Base-by-base conservation (phyloP, 1,140 invertebrate species). In the Planococcus citri region DNA sequence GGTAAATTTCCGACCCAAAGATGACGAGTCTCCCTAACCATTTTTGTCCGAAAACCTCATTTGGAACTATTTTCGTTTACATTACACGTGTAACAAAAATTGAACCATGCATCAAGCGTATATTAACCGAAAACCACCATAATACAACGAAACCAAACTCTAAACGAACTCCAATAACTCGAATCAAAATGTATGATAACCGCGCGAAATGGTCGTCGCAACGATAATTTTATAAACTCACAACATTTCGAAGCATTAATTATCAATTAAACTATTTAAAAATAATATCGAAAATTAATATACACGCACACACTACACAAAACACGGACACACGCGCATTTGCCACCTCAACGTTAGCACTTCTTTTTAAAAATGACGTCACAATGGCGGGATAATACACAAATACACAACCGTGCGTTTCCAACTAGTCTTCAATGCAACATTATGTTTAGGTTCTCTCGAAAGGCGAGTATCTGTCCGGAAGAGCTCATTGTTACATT, bases 11-110 rank as follows among this genome's bases (percentile, higher is more conserved):
- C 94, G 88, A 98, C 93, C 92, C 94, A 95, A 85, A 97, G 89
- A 86, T 98, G 94, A 87, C 94, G 92, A 87, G 94, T 97, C 91
- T 97, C 94, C 91, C 95, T 95, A 90, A 97, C 95, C 95, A 97
- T 97, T 88, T 90, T 94, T 89, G 83, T 83, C 82, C 82, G 81
- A 82, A 84, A 82, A 84, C 83, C 83, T 84, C 84, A 86, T 86
- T 73, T 73, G 73, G 73, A 73, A 74, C 71, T 71, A 72, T 73
- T 67, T 71, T 71, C 70, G 69, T 73, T 72, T 69, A 71, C 70
- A 70, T 71, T 64, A 72, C 74, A 72, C 72, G 68, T 74, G 75
- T 73, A 72, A 71, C 68, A 73, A 70, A 64, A 64, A 64, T 25
- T 9, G 22, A 64, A 64, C 60, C 22, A 71, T 68, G 72, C 69